These are phyloP conservation scores for Caenorhabditis sinica DNA, from an alignment of 2,888 invertebrate genomes.

Conservation along the genomic window DNA sequence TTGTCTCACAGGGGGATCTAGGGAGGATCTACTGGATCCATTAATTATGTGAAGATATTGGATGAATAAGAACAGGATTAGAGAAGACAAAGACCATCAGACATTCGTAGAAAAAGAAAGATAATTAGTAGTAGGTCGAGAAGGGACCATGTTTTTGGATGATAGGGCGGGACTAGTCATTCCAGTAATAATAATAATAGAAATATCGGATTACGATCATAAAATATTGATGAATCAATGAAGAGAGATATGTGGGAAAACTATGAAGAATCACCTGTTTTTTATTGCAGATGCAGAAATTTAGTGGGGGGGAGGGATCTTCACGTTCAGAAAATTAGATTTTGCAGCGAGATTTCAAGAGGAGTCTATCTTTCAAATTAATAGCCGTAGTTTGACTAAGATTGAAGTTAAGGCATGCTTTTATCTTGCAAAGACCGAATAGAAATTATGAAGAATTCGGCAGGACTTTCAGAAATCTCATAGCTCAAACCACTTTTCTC, in stretches of 20 bases:
- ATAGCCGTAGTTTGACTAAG: no score
- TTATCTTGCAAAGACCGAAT: no score
- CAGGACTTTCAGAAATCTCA: neutral
- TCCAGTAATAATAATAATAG: slow-evolving; percentile 28
- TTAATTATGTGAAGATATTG: slow-evolving; percentile 28
- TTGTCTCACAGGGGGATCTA: slow-evolving; percentile 1
- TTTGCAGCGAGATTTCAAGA: no score
- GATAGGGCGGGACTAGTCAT: neutral
- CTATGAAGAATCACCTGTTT: neutral
- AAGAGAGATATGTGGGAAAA: slow-evolving; percentile 1
- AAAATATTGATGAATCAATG: slow-evolving; percentile 42
- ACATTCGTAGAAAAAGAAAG: neutral
- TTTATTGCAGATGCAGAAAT: slow-evolving; percentile 1
- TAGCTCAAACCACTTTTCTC: neutral
- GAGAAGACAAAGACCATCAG: neutral
- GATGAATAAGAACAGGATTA: neutral
- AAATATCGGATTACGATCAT: slow-evolving; percentile 54
- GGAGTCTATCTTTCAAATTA: no score
- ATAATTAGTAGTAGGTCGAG: slow-evolving; percentile 6
- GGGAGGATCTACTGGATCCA: slow-evolving; percentile 5
- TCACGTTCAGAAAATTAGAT: no score
- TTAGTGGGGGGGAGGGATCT: neutral
- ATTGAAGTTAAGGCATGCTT: no score
- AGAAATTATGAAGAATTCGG: neutral
- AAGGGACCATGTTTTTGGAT: neutral